A percentile compares a stretch with the other conserved stretches of the same genome.
phyloP scores from a whole-genome alignment of 1,140 invertebrate species.

The Chionoecetes opilio region DNA sequence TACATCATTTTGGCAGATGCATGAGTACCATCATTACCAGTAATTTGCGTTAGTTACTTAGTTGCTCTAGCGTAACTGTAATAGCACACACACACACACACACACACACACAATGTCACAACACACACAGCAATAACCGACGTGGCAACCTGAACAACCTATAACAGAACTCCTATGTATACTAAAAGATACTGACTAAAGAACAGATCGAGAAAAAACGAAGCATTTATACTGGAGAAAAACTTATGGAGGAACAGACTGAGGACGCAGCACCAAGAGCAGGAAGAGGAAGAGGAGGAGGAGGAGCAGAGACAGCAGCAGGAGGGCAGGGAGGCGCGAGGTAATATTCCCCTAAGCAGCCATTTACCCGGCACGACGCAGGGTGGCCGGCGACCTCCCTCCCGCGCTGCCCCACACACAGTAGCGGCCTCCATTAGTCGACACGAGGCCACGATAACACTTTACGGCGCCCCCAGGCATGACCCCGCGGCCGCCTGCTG shows the following conservation, averaged over 20 bases:
- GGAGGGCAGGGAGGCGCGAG: background rate
- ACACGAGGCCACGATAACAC: conserved; percentile 58
- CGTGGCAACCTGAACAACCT: too few relatives aligned
- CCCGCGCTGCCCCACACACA: conserved; percentile 37
- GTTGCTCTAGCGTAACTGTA: too few relatives aligned
- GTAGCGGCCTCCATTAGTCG: conserved; percentile 53
- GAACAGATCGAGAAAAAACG: too few relatives aligned
- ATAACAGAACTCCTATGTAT: too few relatives aligned
- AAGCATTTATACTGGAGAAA: background rate
- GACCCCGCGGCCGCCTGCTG: background rate
- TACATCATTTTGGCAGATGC: too few relatives aligned
- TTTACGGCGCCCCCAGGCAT: conserved; percentile 50
- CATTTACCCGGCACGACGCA: background rate
- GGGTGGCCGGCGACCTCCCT: background rate
- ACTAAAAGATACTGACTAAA: too few relatives aligned
- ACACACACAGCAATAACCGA: too few relatives aligned
- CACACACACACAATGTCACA: too few relatives aligned
- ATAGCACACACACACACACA: too few relatives aligned
- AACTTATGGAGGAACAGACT: background rate
- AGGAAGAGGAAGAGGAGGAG: background rate
- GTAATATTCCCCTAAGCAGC: background rate
- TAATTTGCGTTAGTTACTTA: too few relatives aligned
- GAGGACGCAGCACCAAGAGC: background rate
- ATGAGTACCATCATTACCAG: too few relatives aligned
- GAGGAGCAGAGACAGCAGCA: background rate